Percentiles rank a stretch among this genome's conserved stretches.
Conservation (phyloP, 2,113 vertebrate genomes). For the Xyrauchen texanus region DNA sequence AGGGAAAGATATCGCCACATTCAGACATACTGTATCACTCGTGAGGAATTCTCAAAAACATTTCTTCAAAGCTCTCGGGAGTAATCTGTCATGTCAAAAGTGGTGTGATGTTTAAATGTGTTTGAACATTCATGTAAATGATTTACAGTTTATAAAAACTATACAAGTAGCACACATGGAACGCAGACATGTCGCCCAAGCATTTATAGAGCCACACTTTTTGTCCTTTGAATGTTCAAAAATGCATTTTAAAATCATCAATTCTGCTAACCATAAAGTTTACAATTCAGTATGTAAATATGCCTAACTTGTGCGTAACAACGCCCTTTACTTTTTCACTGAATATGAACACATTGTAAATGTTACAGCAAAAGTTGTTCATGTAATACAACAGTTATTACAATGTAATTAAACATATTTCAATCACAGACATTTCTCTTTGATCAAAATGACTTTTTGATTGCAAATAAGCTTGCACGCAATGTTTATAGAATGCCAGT, state of each 20-base stretch:
- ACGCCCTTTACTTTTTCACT: no score
- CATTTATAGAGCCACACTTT: conserved; percentile 22
- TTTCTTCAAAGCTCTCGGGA: conserved; percentile 22
- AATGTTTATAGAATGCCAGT: not conserved
- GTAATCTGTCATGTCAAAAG: conserved; percentile 16
- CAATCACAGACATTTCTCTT: not conserved
- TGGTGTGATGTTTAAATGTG: conserved; percentile 14
- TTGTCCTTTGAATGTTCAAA: not conserved
- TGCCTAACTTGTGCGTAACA: no score
- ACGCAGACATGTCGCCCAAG: conserved; percentile 11
- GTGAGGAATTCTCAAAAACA: not conserved
- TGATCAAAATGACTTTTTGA: not conserved
- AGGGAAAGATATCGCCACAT: conserved; percentile 4
- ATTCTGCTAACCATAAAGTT: not conserved
- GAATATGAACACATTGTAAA: not conserved
- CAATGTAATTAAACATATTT: not conserved
- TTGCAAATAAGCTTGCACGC: not conserved
- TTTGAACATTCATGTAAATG: conserved; percentile 32
- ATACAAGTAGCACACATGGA: conserved; percentile 26
- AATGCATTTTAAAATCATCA: conserved; percentile 17
- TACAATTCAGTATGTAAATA: not conserved
- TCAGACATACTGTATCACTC: conserved; percentile 17
- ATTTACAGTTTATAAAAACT: conserved; percentile 33
- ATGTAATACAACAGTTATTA: not conserved
- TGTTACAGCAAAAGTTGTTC: not conserved